Base-by-base conservation (phyloP, 2,113 vertebrate genomes). In the Ochotona princeps region DNA sequence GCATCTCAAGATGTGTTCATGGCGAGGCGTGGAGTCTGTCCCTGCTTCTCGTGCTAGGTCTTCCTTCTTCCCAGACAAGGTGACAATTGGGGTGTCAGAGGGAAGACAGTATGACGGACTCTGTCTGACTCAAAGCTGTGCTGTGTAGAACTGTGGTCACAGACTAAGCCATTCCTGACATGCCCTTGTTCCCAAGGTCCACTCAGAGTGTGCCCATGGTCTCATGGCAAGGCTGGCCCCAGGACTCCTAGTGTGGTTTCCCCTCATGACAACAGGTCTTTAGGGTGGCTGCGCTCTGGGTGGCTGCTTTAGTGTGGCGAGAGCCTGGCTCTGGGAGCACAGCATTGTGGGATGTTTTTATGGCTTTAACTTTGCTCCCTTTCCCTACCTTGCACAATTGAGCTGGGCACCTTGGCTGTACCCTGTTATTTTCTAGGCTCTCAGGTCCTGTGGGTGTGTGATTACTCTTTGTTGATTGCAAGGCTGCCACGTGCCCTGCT, bases 401-500 rank as follows among this genome's bases (percentile, higher is more conserved):
- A 1, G 73, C 73, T 57, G 49, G 28, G n/a, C 49, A 26, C 18
- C 54, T 14, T 94, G 47, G 51, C 44, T 79, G 18, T 49, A 54
- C 86, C 61, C 60, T 83, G 51, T 92, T 83, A 86, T 86, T 83
- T 91, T 66, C 61, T 5, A 0, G 51, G 79, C 82, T 28, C 14
- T 67, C 65, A 49, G 66, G 69, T 18, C 47, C 66, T 0, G 0
- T 0, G 30, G 51, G 26, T 10, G 0, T 69, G 38, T 80, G 90
- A 86, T 90, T 91, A 44, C 72, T 90, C 83, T 72, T 44, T 23
- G 35, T 74, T 92, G 90, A 94, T 92, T 81, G 85, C 89, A 49
- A 67, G 35, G 51, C 90, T 63, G 61, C 65, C 44, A 60, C 32
- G 35, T 78, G 73, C 54, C 66, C 17, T 32, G 30, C 69, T 63